Conservation (phyloP, 2,113 vertebrate genomes). For the Oryzias celebensis region DNA sequence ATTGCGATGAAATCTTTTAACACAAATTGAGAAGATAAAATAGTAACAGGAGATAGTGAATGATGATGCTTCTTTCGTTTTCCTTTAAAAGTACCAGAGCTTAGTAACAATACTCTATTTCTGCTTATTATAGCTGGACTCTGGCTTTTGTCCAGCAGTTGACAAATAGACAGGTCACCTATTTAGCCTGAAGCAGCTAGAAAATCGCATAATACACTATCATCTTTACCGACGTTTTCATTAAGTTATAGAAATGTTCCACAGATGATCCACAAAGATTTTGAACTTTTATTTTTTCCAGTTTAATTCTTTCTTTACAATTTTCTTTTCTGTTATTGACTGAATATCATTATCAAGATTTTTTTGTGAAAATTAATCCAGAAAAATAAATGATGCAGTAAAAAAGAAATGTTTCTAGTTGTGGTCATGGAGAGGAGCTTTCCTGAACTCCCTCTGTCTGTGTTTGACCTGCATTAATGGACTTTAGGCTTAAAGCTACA, state of each 20-base stretch:
- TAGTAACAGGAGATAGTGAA: constrained; percentile 1
- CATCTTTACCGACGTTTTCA: not conserved
- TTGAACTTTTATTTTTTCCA: not conserved
- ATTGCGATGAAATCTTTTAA: no score
- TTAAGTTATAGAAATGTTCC: not conserved
- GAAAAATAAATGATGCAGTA: not conserved
- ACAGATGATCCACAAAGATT: not conserved
- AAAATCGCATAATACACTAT: not conserved
- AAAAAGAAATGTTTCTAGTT: constrained; percentile 30
- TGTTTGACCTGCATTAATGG: constrained; percentile 53
- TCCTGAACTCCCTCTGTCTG: constrained; percentile 15
- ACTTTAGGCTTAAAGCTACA: constrained; percentile 23
- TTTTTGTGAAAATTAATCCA: not conserved
- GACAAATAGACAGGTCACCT: constrained; percentile 8
- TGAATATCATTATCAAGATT: not conserved
- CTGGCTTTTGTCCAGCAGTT: constrained; percentile 35
- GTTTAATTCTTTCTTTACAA: not conserved
- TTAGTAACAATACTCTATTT: constrained; percentile 23
- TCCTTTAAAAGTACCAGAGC: constrained; percentile 54
- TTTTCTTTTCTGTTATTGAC: no score
- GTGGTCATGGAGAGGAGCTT: constrained; percentile 14
- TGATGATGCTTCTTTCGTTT: constrained; percentile 20
- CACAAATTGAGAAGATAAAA: no score
- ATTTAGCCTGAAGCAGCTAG: constrained; percentile 4
- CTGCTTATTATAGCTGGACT: constrained; percentile 30